phyloP scores from a whole-genome alignment of 1,140 invertebrate genomes.

The Cydia splendana region DNA sequence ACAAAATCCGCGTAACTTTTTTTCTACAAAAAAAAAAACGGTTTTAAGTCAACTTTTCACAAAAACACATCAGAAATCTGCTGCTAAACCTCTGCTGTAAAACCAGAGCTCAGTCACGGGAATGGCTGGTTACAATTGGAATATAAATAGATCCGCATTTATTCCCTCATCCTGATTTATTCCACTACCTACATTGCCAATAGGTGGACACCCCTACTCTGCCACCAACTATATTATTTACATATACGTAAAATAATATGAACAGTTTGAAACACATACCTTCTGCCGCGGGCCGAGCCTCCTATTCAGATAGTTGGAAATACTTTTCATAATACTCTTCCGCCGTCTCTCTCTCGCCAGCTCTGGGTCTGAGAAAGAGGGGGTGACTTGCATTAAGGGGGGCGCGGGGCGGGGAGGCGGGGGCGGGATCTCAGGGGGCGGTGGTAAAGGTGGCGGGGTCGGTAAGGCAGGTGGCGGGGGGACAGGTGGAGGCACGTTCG shows the following conservation, averaged over 20 bases:
- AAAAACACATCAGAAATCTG: too few species aligned
- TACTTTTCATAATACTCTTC: constrained; percentile 91
- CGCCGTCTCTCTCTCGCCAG: constrained; percentile 81
- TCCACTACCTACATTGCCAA: constrained; percentile 41
- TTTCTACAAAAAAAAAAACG: too few species aligned
- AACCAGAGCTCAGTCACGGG: too few species aligned
- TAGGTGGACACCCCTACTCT: constrained; percentile 52
- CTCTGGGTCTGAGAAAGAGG: constrained; percentile 82
- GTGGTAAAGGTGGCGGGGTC: constrained; percentile 42
- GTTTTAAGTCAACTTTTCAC: too few species aligned
- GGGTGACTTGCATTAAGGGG: constrained; percentile 52
- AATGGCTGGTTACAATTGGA: background rate
- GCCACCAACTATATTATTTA: constrained; percentile 60
- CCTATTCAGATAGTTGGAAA: constrained; percentile 87
- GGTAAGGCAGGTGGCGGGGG: constrained; percentile 45
- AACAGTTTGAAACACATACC: constrained; percentile 50
- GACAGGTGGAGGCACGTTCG: constrained; percentile 29
- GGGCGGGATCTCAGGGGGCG: constrained; percentile 34
- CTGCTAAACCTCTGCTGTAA: too few species aligned
- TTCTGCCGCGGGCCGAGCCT: constrained; percentile 67
- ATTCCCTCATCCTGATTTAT: background rate
- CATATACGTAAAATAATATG: constrained; percentile 38
- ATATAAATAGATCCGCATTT: background rate
- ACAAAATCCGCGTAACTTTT: too few species aligned
- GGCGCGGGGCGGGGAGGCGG: constrained; percentile 52